Evolutionary conservation across 2,113 vertebrate genomes (phyloP).

Genomic region (Copsychus sechellarum): DNA sequence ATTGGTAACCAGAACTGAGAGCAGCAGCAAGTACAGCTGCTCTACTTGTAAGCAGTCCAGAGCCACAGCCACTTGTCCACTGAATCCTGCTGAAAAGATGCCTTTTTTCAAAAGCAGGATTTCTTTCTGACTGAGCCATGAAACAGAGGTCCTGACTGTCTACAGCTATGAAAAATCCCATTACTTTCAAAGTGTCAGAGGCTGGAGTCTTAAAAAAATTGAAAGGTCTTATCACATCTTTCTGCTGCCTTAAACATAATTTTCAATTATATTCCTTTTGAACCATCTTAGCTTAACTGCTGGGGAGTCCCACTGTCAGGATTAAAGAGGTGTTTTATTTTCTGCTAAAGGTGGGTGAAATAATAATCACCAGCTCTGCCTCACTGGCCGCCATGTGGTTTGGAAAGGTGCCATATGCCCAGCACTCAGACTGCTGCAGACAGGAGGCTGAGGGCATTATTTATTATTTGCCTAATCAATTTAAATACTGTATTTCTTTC

Average conservation of each 20-base stretch:
- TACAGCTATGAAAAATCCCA: neutral
- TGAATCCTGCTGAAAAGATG: neutral
- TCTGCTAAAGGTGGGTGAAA: constrained; percentile 29
- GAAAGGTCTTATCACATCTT: neutral
- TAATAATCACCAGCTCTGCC: constrained; percentile 9
- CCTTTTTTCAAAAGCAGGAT: neutral
- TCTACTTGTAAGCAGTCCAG: neutral
- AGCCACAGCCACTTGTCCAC: neutral
- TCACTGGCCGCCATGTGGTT: neutral
- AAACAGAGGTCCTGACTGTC: neutral
- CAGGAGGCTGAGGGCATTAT: neutral
- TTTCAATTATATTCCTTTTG: neutral
- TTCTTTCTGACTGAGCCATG: neutral
- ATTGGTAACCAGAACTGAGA: neutral
- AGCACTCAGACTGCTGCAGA: neutral
- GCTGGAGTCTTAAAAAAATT: neutral
- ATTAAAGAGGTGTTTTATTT: constrained; percentile 30
- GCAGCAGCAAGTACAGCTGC: neutral
- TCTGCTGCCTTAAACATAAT: neutral
- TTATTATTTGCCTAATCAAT: constrained; percentile 14
- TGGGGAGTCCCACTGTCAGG: neutral
- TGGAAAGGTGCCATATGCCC: neutral
- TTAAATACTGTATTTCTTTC: neutral
- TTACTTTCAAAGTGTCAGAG: neutral
- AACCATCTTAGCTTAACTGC: neutral